A percentile compares a stretch with the other conserved stretches of the same genome.
Evolutionary conservation across 64 coral and sea anemone genomes (phyloP).

Genomic region (Dendronephthya gigantea): DNA sequence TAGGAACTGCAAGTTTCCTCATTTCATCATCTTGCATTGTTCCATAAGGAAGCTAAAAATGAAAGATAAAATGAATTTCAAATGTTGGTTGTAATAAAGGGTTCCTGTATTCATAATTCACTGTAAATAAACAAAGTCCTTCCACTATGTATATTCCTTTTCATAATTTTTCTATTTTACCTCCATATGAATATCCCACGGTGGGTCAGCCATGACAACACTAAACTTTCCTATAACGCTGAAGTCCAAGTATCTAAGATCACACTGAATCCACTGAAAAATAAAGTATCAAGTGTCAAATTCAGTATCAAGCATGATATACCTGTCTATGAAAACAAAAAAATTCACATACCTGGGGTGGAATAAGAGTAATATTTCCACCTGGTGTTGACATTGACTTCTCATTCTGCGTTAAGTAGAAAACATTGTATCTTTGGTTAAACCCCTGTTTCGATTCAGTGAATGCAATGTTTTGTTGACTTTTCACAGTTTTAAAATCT

Average conservation of each 20-base stretch:
- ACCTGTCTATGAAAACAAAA: too few relatives aligned
- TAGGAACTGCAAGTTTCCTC: conserved; percentile 76
- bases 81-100: not conserved
- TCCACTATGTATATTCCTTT: too few relatives aligned
- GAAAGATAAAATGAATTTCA: not conserved
- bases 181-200: conserved; percentile 99
- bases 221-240: conserved; percentile 76
- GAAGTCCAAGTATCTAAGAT: conserved; percentile 66
- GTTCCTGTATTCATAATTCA: too few relatives aligned
- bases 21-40: conserved; percentile 99
- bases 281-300: too few relatives aligned
- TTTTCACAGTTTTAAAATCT: not conserved
- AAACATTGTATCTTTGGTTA: not conserved
- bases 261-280: conserved; percentile 78
- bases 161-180: conserved; percentile 45
- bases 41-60: conserved; percentile 76
- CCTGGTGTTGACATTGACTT: conserved; percentile 5
- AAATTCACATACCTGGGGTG: not conserved
- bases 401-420: not conserved
- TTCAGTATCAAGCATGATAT: not conserved
- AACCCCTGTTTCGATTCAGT: too few relatives aligned
- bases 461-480: not conserved
- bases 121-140: too few relatives aligned
- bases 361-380: not conserved
- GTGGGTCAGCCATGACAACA: conserved; percentile 97